These are phyloP conservation scores for Microcebus lehilahytsara DNA, from an alignment of 2,113 vertebrate genomes.

Conservation along the genomic window DNA sequence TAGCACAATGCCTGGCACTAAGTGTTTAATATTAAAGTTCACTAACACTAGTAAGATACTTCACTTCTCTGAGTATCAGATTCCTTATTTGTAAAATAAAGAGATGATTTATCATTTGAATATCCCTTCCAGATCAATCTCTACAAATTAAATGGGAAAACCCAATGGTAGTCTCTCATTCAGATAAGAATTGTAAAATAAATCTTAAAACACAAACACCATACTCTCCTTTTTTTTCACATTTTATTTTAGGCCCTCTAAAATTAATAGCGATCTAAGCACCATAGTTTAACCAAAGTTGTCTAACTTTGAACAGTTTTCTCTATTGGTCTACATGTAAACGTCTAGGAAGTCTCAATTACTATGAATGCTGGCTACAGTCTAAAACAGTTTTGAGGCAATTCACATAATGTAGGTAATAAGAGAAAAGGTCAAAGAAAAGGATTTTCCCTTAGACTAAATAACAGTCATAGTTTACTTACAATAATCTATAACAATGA, in stretches of 20 bases:
- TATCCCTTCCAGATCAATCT: background rate
- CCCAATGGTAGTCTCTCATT: background rate
- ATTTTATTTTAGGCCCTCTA: constrained; percentile 20
- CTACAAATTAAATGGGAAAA: constrained; percentile 17
- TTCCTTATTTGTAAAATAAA: background rate
- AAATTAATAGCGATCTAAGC: background rate
- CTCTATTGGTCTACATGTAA: background rate
- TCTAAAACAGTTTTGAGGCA: background rate
- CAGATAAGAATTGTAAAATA: background rate
- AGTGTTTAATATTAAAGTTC: background rate
- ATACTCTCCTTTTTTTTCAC: background rate
- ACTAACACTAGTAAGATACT: background rate
- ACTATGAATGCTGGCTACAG: background rate
- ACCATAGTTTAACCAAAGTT: background rate
- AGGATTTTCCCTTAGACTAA: background rate
- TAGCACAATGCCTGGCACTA: background rate
- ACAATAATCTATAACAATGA: background rate
- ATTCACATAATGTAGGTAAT: background rate
- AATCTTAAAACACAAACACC: background rate
- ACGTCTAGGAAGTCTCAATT: background rate
- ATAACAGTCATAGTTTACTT: background rate
- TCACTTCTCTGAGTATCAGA: background rate
- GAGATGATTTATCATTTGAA: background rate
- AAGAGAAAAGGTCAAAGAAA: constrained; percentile 3
- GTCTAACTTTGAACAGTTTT: background rate